Evolutionary conservation across 2,888 invertebrate genomes (phyloP).

Genomic region (Itoplectis maculator): DNA sequence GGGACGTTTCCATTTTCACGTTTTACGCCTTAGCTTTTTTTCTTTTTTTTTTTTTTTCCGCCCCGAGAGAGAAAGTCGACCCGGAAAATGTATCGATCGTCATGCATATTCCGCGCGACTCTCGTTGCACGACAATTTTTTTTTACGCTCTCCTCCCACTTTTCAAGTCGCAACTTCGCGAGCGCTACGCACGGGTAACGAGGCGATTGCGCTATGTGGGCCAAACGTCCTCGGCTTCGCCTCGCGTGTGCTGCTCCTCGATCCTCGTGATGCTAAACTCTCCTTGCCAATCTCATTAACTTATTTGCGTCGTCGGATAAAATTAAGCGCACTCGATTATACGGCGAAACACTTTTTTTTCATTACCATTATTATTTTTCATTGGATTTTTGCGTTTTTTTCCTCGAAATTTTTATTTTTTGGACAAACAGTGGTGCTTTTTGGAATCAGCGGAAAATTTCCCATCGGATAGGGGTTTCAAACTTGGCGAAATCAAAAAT

Average conservation of each 20-base stretch:
- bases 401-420: no score
- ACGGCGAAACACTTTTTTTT: neutral
- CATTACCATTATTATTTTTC: no score
- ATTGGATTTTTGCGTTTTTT: no score
- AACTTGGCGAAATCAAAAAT: no score
- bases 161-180: neutral
- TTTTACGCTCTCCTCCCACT: constrained; percentile 10
- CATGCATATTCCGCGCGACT: constrained; percentile 7
- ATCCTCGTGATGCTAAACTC: constrained; percentile 55
- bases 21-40: no score
- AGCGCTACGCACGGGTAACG: neutral
- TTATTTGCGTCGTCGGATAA: constrained; percentile 37
- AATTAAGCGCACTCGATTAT: constrained; percentile 23
- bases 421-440: no score
- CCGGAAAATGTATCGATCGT: constrained; percentile 45
- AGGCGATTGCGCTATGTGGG: constrained; percentile 50
- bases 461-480: no score
- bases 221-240: constrained; percentile 20
- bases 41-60: constrained; percentile 1
- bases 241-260: constrained; percentile 28
- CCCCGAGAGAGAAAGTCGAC: constrained; percentile 10
- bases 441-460: no score
- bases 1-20: constrained; percentile 10
- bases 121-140: neutral
- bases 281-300: constrained; percentile 38